phyloP scores from a whole-genome alignment of 2,113 vertebrate genomes.

The Erythrolamprus reginae region DNA sequence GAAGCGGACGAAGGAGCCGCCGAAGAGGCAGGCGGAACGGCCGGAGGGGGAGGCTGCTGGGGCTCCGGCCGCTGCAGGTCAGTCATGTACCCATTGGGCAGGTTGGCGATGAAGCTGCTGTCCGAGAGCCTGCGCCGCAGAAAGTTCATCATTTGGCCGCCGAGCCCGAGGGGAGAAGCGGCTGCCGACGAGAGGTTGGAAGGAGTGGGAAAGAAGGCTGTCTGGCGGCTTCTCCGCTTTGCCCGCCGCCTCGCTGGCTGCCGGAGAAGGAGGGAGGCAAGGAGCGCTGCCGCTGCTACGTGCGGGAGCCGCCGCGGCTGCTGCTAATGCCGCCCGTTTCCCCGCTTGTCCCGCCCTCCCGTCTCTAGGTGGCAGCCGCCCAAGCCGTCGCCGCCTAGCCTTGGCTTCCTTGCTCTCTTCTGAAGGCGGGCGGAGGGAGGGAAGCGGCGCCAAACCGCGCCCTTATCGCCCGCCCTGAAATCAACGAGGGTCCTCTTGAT shows the following conservation, averaged over 20 bases:
- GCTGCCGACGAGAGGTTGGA: not conserved
- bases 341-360: conserved; percentile 31
- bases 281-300: conserved; percentile 14
- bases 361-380: not conserved
- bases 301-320: not conserved
- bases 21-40: conserved; percentile 43
- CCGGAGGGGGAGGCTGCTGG: conserved; percentile 61
- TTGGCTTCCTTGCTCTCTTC: not conserved
- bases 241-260: conserved; percentile 41
- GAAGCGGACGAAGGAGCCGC: conserved; percentile 45
- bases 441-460: not conserved
- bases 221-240: conserved; percentile 56
- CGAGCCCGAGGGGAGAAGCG: conserved; percentile 33
- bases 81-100: conserved; percentile 95
- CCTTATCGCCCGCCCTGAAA: not conserved
- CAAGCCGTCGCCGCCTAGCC: not conserved
- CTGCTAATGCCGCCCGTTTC: not conserved
- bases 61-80: conserved; percentile 86
- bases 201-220: not conserved
- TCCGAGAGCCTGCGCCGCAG: conserved; percentile 92
- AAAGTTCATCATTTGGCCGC: conserved; percentile 88
- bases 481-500: not conserved
- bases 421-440: not conserved
- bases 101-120: conserved; percentile 97
- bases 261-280: not conserved